A percentile compares a stretch with the other conserved stretches of the same genome.
Conservation (phyloP, 2,888 invertebrate genomes). For the Strigamia crassipes region DNA sequence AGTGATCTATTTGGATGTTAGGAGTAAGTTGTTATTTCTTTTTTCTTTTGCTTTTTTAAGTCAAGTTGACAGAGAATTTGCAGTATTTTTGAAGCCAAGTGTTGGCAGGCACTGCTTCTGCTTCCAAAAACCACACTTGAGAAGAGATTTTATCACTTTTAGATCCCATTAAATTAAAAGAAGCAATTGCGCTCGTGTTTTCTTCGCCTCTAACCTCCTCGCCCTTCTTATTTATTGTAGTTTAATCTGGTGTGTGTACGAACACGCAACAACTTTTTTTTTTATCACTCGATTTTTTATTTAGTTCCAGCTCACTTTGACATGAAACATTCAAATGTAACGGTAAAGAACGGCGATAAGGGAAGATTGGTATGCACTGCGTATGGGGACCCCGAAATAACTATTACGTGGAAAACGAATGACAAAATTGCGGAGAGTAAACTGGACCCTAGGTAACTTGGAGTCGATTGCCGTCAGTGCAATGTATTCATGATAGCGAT, state of each 20-base stretch:
- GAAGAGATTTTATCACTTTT: constrained; percentile 18
- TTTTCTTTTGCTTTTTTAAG: neutral
- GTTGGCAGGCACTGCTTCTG: neutral
- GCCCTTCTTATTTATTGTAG: neutral
- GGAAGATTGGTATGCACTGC: constrained; percentile 87
- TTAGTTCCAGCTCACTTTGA: constrained; percentile 90
- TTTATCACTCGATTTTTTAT: neutral
- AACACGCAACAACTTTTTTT: neutral
- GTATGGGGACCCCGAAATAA: constrained; percentile 86
- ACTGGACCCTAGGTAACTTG: constrained; percentile 71
- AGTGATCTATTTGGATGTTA: constrained; percentile 50
- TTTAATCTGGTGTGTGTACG: neutral
- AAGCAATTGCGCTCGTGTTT: constrained; percentile 3
- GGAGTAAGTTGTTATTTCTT: constrained; percentile 47
- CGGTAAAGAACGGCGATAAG: constrained; percentile 85
- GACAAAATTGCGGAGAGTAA: constrained; percentile 88
- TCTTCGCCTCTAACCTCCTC: neutral
- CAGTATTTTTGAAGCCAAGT: constrained; percentile 29
- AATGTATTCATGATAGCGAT: neutral
- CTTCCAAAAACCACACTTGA: constrained; percentile 8
- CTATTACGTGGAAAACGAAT: constrained; percentile 93
- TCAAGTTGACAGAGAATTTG: constrained; percentile 27
- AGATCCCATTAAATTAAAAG: constrained; percentile 3
- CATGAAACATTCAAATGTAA: constrained; percentile 87
- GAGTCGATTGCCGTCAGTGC: neutral